Percentiles rank a stretch among this genome's conserved stretches.
Conservation (phyloP, 2,113 vertebrate species). For the Paramormyrops kingsleyae region DNA sequence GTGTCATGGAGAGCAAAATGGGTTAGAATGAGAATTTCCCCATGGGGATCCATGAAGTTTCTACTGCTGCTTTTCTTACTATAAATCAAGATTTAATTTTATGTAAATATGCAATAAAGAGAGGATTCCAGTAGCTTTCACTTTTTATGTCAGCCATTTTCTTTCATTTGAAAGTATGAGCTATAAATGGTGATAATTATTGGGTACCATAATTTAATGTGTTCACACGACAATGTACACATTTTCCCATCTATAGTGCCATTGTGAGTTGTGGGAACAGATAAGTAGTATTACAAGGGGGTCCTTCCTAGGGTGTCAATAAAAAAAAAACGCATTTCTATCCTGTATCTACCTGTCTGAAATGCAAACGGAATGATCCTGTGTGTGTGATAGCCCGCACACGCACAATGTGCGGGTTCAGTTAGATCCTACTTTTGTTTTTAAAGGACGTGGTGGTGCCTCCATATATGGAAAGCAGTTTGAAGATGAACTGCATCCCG, state of each 20-base stretch:
- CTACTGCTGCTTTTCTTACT: neutral
- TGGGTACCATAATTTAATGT: neutral
- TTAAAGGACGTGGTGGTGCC: slow-evolving; percentile 83
- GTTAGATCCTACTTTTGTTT: neutral
- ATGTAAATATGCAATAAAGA: neutral
- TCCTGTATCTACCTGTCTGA: neutral
- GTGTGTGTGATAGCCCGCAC: neutral
- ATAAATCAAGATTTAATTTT: neutral
- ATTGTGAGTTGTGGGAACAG: neutral
- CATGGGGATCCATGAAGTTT: neutral
- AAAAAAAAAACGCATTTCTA: neutral
- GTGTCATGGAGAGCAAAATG: too few relatives aligned
- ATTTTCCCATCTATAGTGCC: neutral
- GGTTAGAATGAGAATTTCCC: neutral
- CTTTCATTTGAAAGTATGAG: neutral
- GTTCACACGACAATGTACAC: neutral
- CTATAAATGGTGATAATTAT: neutral
- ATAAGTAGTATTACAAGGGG: neutral
- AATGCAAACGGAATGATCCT: neutral
- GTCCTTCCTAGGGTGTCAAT: neutral
- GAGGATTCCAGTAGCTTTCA: neutral
- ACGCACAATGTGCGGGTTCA: neutral
- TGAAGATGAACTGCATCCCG: slow-evolving; percentile 83
- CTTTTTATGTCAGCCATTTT: neutral
- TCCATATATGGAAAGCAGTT: slow-evolving; percentile 95